Conservation (phyloP, 2,888 invertebrate genomes). For the Gastracanthus pulcherrimus region DNA sequence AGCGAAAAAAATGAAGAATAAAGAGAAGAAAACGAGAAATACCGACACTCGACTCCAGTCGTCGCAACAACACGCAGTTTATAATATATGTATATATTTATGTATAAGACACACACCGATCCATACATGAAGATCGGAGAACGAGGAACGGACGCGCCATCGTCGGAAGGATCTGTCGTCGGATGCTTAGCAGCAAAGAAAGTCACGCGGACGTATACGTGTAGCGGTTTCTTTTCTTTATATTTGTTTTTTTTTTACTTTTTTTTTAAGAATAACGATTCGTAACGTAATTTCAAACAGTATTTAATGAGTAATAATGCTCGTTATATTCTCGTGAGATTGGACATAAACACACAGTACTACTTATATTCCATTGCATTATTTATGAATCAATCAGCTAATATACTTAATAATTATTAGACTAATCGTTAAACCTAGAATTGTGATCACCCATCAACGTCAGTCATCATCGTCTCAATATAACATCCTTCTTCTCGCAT, state of each 20-base stretch:
- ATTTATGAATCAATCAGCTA: conserved; percentile 77
- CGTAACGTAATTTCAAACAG: conserved; percentile 74
- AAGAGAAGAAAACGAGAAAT: conserved; percentile 61
- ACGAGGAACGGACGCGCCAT: conserved; percentile 60
- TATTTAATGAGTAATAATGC: conserved; percentile 76
- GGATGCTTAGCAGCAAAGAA: conserved; percentile 59
- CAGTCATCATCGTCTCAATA: conserved; percentile 72
- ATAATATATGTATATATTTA: conserved; percentile 60
- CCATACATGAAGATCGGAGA: conserved; percentile 58
- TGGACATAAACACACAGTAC: conserved; percentile 78
- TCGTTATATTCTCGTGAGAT: conserved; percentile 77
- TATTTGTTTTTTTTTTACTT: conserved; percentile 35
- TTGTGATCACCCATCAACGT: conserved; percentile 77
- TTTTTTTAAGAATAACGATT: conserved; percentile 57
- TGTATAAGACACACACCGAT: conserved; percentile 60
- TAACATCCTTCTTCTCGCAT: conserved; percentile 50
- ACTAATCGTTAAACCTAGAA: conserved; percentile 77
- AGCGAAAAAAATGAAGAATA: conserved; percentile 56
- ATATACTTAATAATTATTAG: conserved; percentile 77
- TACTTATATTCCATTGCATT: conserved; percentile 77
- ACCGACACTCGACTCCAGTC: conserved; percentile 60
- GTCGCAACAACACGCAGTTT: conserved; percentile 59
- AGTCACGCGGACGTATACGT: conserved; percentile 58
- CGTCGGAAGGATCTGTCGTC: conserved; percentile 59
- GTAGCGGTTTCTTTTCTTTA: conserved; percentile 55